Percentiles rank a stretch among this genome's conserved stretches.
phyloP scores from a whole-genome alignment of 2,888 invertebrate species.

The Cheilosia grossa region DNA sequence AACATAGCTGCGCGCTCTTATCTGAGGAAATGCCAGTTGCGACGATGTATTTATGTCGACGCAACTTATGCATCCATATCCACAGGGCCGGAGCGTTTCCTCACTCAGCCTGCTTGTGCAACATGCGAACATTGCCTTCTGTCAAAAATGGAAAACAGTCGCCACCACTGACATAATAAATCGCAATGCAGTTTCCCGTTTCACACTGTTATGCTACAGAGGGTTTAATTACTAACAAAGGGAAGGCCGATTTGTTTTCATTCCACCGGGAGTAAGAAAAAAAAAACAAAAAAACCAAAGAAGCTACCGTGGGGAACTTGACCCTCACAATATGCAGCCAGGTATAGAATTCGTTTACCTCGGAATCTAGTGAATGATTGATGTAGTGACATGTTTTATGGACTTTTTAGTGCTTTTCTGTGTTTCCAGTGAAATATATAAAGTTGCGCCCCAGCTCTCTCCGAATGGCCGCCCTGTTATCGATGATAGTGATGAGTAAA shows the following conservation, averaged over 20 bases:
- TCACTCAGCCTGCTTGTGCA: slow-evolving; percentile 65
- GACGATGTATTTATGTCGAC: background rate
- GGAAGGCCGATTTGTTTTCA: background rate
- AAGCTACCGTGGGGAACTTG: slow-evolving; percentile 20
- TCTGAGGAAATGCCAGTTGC: slow-evolving; percentile 43
- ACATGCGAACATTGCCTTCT: slow-evolving; percentile 47
- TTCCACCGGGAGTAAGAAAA: background rate
- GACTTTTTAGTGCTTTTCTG: slow-evolving; percentile 39
- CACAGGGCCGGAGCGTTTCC: slow-evolving; percentile 46
- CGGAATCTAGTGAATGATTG: slow-evolving; percentile 23
- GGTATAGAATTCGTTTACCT: slow-evolving; percentile 18
- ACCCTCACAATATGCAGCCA: slow-evolving; percentile 4
- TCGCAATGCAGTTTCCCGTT: background rate
- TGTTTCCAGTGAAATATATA: slow-evolving; percentile 38
- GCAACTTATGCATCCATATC: slow-evolving; percentile 62
- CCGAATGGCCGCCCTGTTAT: background rate
- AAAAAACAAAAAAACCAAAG: background rate
- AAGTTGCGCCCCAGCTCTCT: background rate
- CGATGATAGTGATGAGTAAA: slow-evolving; percentile 33
- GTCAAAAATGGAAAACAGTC: slow-evolving; percentile 13
- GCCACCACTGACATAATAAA: slow-evolving; percentile 5
- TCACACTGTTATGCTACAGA: background rate
- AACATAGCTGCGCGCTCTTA: slow-evolving; percentile 31
- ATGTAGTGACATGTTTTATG: slow-evolving; percentile 29
- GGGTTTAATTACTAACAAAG: slow-evolving; percentile 25